These are phyloP conservation scores for Setophaga petechia DNA, from an alignment of 2,113 vertebrate species.

Conservation along the genomic window DNA sequence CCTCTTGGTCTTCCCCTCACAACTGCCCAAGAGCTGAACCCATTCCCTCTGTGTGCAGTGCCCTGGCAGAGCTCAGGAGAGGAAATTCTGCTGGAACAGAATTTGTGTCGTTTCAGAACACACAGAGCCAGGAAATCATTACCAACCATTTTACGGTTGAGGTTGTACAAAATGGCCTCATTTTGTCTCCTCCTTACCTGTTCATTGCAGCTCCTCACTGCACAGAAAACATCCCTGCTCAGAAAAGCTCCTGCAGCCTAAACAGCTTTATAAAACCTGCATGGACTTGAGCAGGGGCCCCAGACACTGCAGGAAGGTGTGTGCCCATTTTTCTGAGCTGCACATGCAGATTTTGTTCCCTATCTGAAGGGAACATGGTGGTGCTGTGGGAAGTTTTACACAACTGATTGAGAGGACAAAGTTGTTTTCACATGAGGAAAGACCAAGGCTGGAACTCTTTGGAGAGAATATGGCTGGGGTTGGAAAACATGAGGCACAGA, in stretches of 20 bases:
- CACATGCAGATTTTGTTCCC: rapidly evolving
- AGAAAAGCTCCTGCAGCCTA: background rate
- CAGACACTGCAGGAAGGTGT: background rate
- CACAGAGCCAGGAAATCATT: background rate
- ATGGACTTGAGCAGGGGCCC: background rate
- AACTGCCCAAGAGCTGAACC: background rate
- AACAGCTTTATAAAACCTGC: background rate
- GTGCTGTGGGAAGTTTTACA: background rate
- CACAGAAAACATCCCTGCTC: background rate
- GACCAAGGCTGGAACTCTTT: background rate
- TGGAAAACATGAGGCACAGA: background rate
- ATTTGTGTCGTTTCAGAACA: background rate
- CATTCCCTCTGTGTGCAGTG: background rate
- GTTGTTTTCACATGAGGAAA: background rate
- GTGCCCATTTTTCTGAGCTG: background rate
- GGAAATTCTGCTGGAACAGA: background rate
- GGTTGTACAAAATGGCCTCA: background rate
- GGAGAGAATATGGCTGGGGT: background rate
- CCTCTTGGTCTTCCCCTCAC: background rate
- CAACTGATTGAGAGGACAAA: background rate
- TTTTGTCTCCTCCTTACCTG: background rate
- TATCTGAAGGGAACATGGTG: background rate
- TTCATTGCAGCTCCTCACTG: background rate
- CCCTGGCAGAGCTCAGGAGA: background rate
- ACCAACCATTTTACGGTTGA: background rate